Conservation (phyloP, 2,888 invertebrate genomes). For the Choreutis nemorana region DNA sequence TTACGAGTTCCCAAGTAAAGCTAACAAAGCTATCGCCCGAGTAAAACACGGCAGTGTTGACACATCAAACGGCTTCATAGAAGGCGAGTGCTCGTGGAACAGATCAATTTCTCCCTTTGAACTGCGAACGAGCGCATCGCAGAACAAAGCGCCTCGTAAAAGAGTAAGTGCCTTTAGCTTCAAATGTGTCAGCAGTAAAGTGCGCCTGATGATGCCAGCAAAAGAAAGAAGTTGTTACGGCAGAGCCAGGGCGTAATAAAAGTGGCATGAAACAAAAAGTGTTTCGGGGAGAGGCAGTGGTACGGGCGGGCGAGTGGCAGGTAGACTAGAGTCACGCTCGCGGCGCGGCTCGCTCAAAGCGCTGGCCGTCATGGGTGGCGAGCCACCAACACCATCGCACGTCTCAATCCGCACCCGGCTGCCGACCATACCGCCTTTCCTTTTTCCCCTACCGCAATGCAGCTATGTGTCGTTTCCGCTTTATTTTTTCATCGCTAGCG, state of each 20-base stretch:
- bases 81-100: conserved; percentile 26
- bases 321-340: conserved; percentile 26
- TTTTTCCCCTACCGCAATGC: conserved; percentile 64
- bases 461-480: conserved; percentile 65
- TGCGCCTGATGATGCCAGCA: conserved; percentile 33
- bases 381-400: conserved; percentile 64
- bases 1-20: conserved; percentile 22
- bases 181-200: conserved; percentile 54
- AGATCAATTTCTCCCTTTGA: conserved; percentile 56
- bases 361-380: conserved; percentile 62
- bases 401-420: conserved; percentile 65
- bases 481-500: conserved; percentile 62
- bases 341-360: conserved; percentile 54
- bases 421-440: conserved; percentile 60
- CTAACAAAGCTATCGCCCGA: conserved; percentile 7
- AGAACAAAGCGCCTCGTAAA: conserved; percentile 54
- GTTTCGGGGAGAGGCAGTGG: conserved; percentile 16
- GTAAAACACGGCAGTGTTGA: conserved; percentile 21
- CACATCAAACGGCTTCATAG: conserved; percentile 46
- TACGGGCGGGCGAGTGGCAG: conserved; percentile 21
- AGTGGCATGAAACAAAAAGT: conserved; percentile 60
- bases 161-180: conserved; percentile 54
- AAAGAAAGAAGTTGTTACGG: conserved; percentile 26
- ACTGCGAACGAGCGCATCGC: conserved; percentile 27
- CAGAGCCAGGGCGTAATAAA: conserved; percentile 55